These are phyloP conservation scores for Brachionus sp. DNA, from an alignment of 1,140 invertebrate species.

Conservation along the genomic window DNA sequence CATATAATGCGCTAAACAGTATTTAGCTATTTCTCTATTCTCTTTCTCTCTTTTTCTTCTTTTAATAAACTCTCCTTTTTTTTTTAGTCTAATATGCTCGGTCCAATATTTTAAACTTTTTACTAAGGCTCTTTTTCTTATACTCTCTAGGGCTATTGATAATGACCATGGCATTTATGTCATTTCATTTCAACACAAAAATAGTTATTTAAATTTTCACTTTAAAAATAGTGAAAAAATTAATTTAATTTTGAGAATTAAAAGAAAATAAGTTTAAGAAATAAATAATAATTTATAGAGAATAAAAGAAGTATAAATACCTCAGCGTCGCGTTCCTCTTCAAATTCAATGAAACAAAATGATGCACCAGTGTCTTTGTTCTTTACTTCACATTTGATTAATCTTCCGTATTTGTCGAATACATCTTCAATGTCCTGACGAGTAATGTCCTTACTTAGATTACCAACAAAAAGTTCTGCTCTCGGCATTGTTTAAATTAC, in stretches of 20 bases:
- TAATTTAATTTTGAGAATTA: neutral
- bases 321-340: constrained; percentile 52
- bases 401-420: constrained; percentile 50
- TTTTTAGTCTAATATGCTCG: neutral
- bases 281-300: neutral
- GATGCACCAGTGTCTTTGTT: constrained; percentile 48
- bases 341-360: constrained; percentile 53
- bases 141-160: constrained; percentile 2
- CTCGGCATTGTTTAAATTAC: constrained; percentile 21
- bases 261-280: constrained; percentile 29
- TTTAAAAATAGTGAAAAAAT: constrained; percentile 31
- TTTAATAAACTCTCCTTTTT: neutral
- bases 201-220: constrained; percentile 20
- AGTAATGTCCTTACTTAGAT: constrained; percentile 49
- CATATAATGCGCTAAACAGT: neutral
- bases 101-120: neutral
- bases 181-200: constrained; percentile 19
- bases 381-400: constrained; percentile 51
- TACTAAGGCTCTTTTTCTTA: constrained; percentile 27
- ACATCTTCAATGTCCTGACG: constrained; percentile 50
- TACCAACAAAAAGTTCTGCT: constrained; percentile 49
- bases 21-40: constrained; percentile 23
- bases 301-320: constrained; percentile 47
- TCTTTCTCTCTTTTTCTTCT: neutral
- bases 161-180: constrained; percentile 17